These are phyloP conservation scores for Pachliopta kotzebuea DNA, from an alignment of 2,888 invertebrate species.

Conservation along the genomic window DNA sequence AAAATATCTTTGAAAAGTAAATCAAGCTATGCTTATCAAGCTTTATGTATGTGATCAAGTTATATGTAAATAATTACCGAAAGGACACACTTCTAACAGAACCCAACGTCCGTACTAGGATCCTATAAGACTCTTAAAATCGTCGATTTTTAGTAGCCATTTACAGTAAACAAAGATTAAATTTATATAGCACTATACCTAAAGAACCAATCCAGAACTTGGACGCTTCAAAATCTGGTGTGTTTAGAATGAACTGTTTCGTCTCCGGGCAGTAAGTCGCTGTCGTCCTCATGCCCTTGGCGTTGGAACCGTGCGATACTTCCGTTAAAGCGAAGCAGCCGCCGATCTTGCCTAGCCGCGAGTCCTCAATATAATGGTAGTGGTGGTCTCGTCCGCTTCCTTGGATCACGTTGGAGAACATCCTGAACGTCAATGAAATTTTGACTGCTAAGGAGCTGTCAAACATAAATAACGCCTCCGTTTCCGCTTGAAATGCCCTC, in stretches of 20 bases:
- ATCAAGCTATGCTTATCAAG: no score
- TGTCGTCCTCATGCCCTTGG: slow-evolving; percentile 91
- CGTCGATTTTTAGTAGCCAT: no score
- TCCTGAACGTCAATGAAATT: slow-evolving; percentile 82
- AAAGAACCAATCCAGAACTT: slow-evolving; percentile 95
- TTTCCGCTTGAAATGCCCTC: slow-evolving; percentile 66
- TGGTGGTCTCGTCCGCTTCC: slow-evolving; percentile 84
- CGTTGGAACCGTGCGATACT: slow-evolving; percentile 94
- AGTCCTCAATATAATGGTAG: slow-evolving; percentile 71
- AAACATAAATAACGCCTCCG: slow-evolving; percentile 79
- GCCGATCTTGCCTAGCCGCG: slow-evolving; percentile 56
- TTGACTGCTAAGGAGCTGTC: slow-evolving; percentile 84
- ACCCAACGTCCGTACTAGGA: no score
- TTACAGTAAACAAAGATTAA: no score
- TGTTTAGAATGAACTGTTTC: slow-evolving; percentile 89
- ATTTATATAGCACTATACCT: slow-evolving; percentile 53
- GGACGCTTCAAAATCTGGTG: slow-evolving; percentile 93
- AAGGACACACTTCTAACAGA: no score
- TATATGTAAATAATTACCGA: no score
- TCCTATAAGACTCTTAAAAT: no score
- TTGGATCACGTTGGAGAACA: slow-evolving; percentile 84
- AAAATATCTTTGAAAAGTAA: no score
- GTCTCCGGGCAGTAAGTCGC: slow-evolving; percentile 89
- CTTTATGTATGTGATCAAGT: no score
- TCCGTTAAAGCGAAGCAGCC: slow-evolving; percentile 92